phyloP scores from a whole-genome alignment of 2,888 invertebrate species.

The Lysandra bellargus region DNA sequence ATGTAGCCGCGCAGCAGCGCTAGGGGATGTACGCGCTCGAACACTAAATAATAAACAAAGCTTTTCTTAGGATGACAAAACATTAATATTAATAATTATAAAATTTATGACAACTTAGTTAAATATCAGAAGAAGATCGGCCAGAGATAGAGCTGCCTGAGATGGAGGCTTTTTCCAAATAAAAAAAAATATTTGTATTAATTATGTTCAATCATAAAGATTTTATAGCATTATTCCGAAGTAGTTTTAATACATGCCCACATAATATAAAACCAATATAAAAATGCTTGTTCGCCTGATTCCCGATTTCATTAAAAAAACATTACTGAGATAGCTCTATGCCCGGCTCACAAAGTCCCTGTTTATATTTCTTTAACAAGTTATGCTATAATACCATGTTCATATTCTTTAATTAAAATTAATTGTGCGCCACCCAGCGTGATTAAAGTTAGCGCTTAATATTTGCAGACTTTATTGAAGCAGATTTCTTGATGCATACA shows the following conservation, averaged over 20 bases:
- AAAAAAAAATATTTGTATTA: no score
- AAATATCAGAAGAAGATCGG: no score
- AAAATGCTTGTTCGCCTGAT: not conserved
- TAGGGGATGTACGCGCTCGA: no score
- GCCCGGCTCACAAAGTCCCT: not conserved
- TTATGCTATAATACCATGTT: conserved; percentile 3
- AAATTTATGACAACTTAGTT: no score
- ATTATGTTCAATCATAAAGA: no score
- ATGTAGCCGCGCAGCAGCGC: no score
- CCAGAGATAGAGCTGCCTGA: no score
- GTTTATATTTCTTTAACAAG: conserved; percentile 4
- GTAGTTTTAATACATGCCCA: not conserved
- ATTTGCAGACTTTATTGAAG: conserved; percentile 3
- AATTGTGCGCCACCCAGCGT: conserved; percentile 3
- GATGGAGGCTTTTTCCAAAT: no score
- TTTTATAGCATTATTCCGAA: not conserved
- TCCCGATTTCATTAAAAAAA: not conserved
- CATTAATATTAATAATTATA: no score
- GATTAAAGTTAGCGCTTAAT: conserved; percentile 5
- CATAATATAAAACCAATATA: not conserved
- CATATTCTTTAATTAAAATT: conserved; percentile 20
- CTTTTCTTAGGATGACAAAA: no score
- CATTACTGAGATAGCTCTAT: not conserved
- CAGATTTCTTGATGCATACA: conserved; percentile 21
- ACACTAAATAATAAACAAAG: no score